phyloP scores from a whole-genome alignment of 2,113 vertebrate species.

The Coryphaenoides rupestris region DNA sequence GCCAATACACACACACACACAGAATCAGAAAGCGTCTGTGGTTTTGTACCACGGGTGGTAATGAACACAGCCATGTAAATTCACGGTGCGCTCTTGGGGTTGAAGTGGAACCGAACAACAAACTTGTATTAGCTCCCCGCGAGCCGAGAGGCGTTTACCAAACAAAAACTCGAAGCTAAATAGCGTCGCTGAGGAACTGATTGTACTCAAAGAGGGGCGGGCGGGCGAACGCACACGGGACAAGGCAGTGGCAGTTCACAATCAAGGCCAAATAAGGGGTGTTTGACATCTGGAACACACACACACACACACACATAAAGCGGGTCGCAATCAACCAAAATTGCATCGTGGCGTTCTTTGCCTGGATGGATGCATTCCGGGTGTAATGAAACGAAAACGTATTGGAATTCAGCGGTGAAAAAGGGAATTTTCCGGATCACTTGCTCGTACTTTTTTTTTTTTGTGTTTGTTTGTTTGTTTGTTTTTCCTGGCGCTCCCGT shows the following conservation, averaged over 20 bases:
- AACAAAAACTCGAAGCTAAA: too few species aligned
- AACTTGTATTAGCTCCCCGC: too few species aligned
- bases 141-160: too few species aligned
- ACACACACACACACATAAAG: conserved; percentile 1
- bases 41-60: too few species aligned
- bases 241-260: conserved; percentile 19
- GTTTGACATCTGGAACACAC: conserved; percentile 22
- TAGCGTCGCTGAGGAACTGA: neutral
- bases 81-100: too few species aligned
- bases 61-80: too few species aligned
- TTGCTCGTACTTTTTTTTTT: neutral
- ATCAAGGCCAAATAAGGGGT: conserved; percentile 22
- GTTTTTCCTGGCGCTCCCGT: neutral
- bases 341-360: conserved; percentile 2
- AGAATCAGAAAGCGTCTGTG: too few species aligned
- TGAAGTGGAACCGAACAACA: too few species aligned
- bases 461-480: too few species aligned
- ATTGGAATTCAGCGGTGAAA: neutral
- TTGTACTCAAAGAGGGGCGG: conserved; percentile 9
- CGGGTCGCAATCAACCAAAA: conserved; percentile 3
- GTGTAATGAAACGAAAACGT: conserved; percentile 9
- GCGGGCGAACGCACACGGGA: conserved; percentile 6
- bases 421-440: conserved; percentile 21
- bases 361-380: neutral
- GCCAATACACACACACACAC: too few species aligned